phyloP scores from a whole-genome alignment of 2,888 invertebrate species.

The Polydrusus tereticollis region DNA sequence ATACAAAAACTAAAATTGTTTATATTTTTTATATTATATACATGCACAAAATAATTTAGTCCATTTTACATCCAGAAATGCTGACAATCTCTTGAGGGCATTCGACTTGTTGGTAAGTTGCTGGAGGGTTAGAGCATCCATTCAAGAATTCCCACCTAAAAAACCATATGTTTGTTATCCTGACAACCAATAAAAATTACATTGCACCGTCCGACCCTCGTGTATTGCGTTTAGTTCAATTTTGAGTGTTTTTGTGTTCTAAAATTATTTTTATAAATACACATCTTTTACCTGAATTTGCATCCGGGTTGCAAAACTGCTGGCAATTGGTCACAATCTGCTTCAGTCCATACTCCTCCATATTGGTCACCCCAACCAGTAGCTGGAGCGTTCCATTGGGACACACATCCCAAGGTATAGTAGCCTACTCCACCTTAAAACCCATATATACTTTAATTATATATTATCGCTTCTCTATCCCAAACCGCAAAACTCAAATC shows the following conservation, averaged over 20 bases:
- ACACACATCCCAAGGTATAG: conserved; percentile 50
- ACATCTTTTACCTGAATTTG: conserved; percentile 43
- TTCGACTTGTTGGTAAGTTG: conserved; percentile 44
- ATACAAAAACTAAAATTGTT: background rate
- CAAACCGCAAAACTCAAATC: too few species aligned
- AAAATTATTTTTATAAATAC: background rate
- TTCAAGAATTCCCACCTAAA: conserved; percentile 46
- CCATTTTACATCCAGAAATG: conserved; percentile 73
- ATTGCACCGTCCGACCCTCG: too few species aligned
- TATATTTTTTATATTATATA: background rate
- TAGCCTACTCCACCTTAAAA: conserved; percentile 45
- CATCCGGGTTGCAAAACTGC: conserved; percentile 47
- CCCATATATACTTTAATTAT: background rate
- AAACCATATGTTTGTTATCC: background rate
- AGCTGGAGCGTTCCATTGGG: conserved; percentile 51
- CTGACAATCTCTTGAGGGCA: conserved; percentile 44
- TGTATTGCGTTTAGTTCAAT: too few species aligned
- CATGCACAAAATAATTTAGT: conserved; percentile 8
- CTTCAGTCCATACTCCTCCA: conserved; percentile 51
- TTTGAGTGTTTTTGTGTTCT: too few species aligned
- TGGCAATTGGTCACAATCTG: conserved; percentile 50
- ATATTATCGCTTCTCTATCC: background rate
- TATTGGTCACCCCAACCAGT: conserved; percentile 53
- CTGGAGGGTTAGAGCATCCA: conserved; percentile 46
- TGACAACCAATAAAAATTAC: too few species aligned